A percentile compares a stretch with the other conserved stretches of the same genome.
Conservation (phyloP, 1,140 invertebrate species). For the Druon quercuslanigerum region DNA sequence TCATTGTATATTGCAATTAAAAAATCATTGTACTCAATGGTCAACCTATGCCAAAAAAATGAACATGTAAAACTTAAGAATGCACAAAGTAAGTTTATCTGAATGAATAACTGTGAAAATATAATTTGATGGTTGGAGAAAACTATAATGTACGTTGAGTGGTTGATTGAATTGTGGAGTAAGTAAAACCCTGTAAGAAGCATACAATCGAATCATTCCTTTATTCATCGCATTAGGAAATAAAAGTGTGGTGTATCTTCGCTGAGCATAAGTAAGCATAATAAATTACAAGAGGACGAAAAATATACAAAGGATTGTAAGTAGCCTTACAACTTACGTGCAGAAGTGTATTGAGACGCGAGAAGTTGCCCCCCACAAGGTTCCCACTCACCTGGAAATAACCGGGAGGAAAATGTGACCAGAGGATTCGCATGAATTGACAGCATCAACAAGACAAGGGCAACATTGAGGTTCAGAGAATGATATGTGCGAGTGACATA, state of each 20-base stretch:
- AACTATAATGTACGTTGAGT: neutral
- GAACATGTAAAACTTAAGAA: neutral
- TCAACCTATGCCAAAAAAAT: neutral
- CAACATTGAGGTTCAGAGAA: conserved; percentile 40
- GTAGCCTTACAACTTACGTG: conserved; percentile 72
- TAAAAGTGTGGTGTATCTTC: conserved; percentile 3
- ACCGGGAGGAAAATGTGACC: conserved; percentile 72
- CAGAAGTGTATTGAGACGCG: conserved; percentile 69
- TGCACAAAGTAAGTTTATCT: neutral
- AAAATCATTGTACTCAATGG: no score
- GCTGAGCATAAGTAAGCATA: conserved; percentile 27
- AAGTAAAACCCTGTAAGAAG: neutral
- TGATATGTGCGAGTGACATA: conserved; percentile 47
- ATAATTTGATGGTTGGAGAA: no score
- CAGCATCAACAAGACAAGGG: conserved; percentile 41
- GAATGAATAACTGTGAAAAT: neutral
- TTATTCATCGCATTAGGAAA: neutral
- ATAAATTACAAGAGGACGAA: conserved; percentile 32
- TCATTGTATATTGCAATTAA: no score
- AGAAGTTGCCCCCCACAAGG: conserved; percentile 71
- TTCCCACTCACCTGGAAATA: conserved; percentile 75
- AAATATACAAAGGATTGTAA: conserved; percentile 54
- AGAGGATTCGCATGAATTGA: conserved; percentile 50
- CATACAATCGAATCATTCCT: neutral
- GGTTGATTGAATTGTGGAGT: neutral